Base-by-base conservation (phyloP, 2,888 invertebrate genomes). In the Stenodema calcarata region DNA sequence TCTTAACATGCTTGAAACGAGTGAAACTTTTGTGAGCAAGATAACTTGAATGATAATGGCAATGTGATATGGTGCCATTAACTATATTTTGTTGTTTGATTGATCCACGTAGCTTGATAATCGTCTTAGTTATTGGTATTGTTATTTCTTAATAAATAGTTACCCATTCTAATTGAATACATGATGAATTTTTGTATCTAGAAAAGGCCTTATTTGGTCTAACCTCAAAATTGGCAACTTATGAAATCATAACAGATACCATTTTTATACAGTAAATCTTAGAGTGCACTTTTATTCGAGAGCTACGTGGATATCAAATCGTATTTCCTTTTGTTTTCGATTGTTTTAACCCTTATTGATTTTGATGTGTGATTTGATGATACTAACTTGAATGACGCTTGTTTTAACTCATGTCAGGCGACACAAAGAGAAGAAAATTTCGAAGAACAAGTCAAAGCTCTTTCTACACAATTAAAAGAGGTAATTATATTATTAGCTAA, bases 401-500 rank as follows among this genome's bases (percentile, higher is more conserved):
- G 73, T 73, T 73, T 18, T 73, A 73, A 73, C 73, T 91, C 91
- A 91, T 90, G 91, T 88, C 93, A 98, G 97, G 97, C 98, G 91
- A 96, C 97, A 91, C 95, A 97, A 93, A 96, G 97, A 92, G 98
- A 98, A 93, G 98, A 98, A 93, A 95, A 96, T 90, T 97, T 95
- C 93, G 96, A 97, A 92, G 94, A 94, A 92, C 96, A 97, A 93
- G 96, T 97, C 91, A 97, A 97, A 94, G 93, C 95, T 91, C 94
- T 97, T 93, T 95, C 95, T 92, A 94, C 95, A 92, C 95, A 96
- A 92, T 94, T 98, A 90, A 96, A 96, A 95, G 97, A 98, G 97
- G 98, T 98, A 96, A 87, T 54, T 54, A 18, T 11, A 54, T 18
- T 18, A 54, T 18, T 3, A 6, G 54, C 35, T 35, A 35, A 35